A percentile compares a stretch with the other conserved stretches of the same genome.
phyloP scores from a whole-genome alignment of 1,140 invertebrate species.

The Conus ventricosus region DNA sequence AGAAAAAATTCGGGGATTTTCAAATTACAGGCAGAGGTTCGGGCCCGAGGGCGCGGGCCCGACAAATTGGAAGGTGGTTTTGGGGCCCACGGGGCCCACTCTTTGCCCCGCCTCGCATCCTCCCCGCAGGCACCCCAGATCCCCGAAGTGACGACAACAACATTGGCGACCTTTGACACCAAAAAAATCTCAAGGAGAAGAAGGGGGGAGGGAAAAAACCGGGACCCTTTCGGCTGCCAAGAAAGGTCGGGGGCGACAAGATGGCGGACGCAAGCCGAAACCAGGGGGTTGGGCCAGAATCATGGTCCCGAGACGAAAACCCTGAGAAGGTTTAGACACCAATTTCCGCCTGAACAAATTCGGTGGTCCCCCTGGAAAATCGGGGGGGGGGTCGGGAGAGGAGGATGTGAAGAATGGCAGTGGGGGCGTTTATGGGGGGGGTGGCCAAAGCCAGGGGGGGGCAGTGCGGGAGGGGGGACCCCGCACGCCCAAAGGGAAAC shows the following conservation, averaged over 20 bases:
- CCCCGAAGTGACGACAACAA: background rate
- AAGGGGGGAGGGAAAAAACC: background rate
- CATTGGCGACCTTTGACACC: background rate
- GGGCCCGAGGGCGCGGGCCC: slow-evolving; percentile 17
- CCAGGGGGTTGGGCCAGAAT: background rate
- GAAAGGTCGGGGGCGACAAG: background rate
- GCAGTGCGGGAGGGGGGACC: background rate
- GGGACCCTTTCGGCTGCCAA: background rate
- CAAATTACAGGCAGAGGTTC: slow-evolving; percentile 40
- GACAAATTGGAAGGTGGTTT: slow-evolving; percentile 36
- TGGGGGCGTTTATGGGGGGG: slow-evolving; percentile 20
- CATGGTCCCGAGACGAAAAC: slow-evolving; percentile 24
- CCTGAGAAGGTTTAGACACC: slow-evolving; percentile 44
- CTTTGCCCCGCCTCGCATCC: background rate
- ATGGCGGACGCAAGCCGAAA: background rate
- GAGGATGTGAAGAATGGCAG: background rate
- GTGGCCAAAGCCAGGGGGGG: background rate
- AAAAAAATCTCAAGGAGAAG: background rate
- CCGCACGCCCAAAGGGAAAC: background rate
- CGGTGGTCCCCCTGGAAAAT: slow-evolving; percentile 20
- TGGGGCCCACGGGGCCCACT: slow-evolving; percentile 42
- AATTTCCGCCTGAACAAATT: slow-evolving; percentile 49
- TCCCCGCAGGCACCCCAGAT: too few relatives aligned
- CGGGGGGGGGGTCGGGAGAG: slow-evolving; percentile 1
- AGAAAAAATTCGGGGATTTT: background rate